Percentiles rank a stretch among this genome's conserved stretches.
phyloP scores from a whole-genome alignment of 2,113 vertebrate species.

The Echinops telfairi region DNA sequence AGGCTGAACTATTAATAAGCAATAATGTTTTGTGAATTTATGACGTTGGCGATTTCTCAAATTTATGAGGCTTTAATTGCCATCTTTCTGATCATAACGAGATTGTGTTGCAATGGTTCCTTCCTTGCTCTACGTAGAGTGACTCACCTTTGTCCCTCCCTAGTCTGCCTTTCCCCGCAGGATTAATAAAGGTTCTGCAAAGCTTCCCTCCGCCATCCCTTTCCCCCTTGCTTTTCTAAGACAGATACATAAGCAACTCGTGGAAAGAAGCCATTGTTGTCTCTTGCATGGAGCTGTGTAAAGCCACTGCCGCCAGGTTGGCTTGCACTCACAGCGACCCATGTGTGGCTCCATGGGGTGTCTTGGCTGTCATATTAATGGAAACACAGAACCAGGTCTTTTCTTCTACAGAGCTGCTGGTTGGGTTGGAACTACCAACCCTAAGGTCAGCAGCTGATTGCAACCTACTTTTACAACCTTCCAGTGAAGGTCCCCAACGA shows the following conservation, averaged over 20 bases:
- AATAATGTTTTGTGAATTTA: slow-evolving; percentile 14
- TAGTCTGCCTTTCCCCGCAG: background rate
- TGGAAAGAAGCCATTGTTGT: background rate
- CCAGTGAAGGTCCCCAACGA: background rate
- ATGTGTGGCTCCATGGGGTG: background rate
- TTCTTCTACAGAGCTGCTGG: background rate
- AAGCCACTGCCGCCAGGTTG: background rate
- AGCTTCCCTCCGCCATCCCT: background rate
- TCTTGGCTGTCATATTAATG: background rate
- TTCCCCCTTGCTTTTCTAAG: background rate
- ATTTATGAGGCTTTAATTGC: background rate
- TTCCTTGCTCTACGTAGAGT: background rate
- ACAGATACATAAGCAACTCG: background rate
- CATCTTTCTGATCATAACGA: background rate
- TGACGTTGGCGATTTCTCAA: slow-evolving; percentile 3
- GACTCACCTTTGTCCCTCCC: background rate
- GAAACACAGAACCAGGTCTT: background rate
- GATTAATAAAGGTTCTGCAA: background rate
- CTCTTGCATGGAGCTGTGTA: background rate
- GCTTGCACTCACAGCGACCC: background rate
- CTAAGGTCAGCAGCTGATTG: background rate
- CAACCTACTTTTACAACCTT: background rate
- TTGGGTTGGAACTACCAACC: background rate
- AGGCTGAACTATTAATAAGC: slow-evolving; percentile 5
- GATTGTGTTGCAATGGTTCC: slow-evolving; percentile 23